phyloP scores from a whole-genome alignment of 2,797 vertebrate species.

The Vireo griseus region DNA sequence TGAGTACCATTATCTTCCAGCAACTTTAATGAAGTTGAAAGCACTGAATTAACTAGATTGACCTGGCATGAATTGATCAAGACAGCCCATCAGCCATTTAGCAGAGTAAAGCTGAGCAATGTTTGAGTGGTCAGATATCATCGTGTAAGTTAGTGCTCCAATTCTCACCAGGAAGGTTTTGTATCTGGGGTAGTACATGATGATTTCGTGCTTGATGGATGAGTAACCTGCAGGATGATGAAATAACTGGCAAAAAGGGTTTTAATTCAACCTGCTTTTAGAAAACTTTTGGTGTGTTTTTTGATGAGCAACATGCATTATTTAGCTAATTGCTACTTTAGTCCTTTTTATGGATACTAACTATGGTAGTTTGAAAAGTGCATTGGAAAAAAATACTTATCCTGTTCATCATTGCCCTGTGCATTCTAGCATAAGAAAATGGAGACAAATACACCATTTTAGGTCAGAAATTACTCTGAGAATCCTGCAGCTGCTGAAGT shows the following conservation, averaged over 20 bases:
- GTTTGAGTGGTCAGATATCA: background rate
- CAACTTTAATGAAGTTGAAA: background rate
- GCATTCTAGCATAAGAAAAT: background rate
- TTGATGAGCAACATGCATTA: conserved; percentile 4
- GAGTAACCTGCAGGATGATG: background rate
- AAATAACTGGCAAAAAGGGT: background rate
- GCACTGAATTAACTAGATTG: background rate
- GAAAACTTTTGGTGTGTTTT: background rate
- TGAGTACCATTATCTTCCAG: background rate
- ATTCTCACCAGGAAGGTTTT: background rate
- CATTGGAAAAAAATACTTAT: background rate
- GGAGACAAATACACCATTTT: background rate
- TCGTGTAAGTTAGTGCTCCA: background rate
- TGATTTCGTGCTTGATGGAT: background rate
- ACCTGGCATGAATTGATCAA: conserved; percentile 7
- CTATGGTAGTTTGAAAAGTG: background rate
- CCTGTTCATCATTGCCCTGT: background rate
- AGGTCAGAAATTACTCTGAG: background rate
- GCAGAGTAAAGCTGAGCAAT: background rate
- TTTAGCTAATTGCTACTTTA: conserved; percentile 44
- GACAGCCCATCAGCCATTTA: background rate
- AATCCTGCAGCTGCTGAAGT: background rate
- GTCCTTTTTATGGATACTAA: background rate
- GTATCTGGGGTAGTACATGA: background rate
- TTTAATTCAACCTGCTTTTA: background rate